Evolutionary conservation across 1,140 invertebrate genomes (phyloP), one percentile per base, ranked within the genome.

Genomic region (Macrobrachium rosenbergii): DNA sequence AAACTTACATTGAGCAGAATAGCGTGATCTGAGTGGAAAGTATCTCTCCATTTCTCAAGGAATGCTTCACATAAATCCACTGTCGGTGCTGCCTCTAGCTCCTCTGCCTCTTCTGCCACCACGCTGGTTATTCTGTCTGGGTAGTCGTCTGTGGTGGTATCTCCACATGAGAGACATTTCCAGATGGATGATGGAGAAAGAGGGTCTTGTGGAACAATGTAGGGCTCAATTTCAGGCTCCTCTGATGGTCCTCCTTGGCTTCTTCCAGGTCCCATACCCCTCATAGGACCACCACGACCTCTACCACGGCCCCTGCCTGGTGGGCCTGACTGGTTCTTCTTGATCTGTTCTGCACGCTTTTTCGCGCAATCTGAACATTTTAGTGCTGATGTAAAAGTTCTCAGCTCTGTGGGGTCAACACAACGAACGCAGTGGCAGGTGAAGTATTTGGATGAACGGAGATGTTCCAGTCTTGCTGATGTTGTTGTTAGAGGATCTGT

Each of bases 1-100:
- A 23, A 21, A 91, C 94, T 93, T 72, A 89, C 93, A 10, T 95
- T 94, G 89, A 95, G 95, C 88, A 95, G 94, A 90, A 95, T 95
- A 91, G 96, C 96, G 91, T 97, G 96, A 91, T 96, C 94, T 0
- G 94, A 94, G 92, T 97, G 96, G 77, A 97, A 92, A 88, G 96
- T 94, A 21, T 94, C 94, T 19, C 75, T 78, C 82, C 90, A 91
- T 87, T 94, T 95, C 19, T 93, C 93, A 10, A 95, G 89, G 0
- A 95, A 91, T 75, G 94, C 92, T 91, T 95, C 95, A 75, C 95
- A 90, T 83, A 94, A 92, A 78, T 91, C 92, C 6, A 92, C 90
- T 2, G 88, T 89, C 5, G 90, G 90, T n/a, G 58, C 77, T 23
- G 23, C 73, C 72, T 93, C 92, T 0, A 95, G 92, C 52, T 93